phyloP scores from a whole-genome alignment of 2,113 vertebrate species.

The Edolisoma coerulescens region DNA sequence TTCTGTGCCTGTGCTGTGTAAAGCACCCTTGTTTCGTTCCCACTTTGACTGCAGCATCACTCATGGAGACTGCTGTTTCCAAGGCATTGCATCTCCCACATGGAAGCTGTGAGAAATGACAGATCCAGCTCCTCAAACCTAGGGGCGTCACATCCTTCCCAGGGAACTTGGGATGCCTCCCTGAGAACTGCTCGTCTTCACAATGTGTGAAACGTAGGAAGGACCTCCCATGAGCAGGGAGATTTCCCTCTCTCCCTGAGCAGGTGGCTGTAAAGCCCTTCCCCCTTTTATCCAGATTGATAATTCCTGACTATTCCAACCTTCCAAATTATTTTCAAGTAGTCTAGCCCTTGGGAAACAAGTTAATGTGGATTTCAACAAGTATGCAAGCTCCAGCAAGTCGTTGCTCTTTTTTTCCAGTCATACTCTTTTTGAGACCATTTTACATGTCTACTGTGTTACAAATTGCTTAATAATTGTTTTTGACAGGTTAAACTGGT shows the following conservation, averaged over 20 bases:
- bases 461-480: slow-evolving; percentile 39
- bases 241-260: neutral
- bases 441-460: slow-evolving; percentile 4
- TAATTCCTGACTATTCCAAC: neutral
- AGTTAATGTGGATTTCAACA: neutral
- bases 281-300: neutral
- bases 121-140: neutral
- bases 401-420: neutral
- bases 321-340: neutral
- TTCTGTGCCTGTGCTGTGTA: neutral
- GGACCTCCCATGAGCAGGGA: neutral
- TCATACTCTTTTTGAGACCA: neutral
- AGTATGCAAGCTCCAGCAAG: neutral
- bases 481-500: slow-evolving; percentile 37
- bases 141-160: neutral
- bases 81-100: neutral
- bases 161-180: neutral
- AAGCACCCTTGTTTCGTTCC: neutral
- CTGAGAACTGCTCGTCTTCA: neutral
- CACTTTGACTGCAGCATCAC: neutral
- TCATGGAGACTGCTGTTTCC: neutral
- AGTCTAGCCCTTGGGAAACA: neutral
- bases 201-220: neutral
- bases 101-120: neutral
- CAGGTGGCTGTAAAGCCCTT: neutral